Conservation (phyloP, 2,113 vertebrate genomes). For the Butorides virescens region DNA sequence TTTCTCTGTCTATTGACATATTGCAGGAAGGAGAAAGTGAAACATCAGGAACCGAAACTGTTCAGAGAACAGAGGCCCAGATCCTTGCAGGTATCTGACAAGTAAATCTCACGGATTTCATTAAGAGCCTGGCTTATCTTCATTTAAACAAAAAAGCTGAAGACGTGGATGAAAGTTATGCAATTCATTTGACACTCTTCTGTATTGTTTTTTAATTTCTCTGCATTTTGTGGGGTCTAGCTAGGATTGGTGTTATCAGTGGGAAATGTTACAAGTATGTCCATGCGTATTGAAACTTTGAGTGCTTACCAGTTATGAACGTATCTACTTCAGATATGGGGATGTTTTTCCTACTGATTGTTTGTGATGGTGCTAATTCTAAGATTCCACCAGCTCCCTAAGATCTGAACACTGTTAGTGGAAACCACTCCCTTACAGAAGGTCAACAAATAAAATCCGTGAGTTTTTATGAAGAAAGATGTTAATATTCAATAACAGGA, state of each 20-base stretch:
- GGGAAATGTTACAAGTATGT: not conserved
- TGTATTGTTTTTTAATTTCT: not conserved
- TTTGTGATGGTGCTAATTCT: not conserved
- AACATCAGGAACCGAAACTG: not conserved
- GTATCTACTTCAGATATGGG: not conserved
- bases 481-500: not conserved
- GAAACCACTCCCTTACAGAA: not conserved
- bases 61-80: not conserved
- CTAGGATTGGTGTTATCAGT: not conserved
- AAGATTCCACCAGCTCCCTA: not conserved
- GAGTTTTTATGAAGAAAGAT: not conserved
- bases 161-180: not conserved
- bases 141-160: not conserved
- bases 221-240: not conserved
- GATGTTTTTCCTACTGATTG: not conserved
- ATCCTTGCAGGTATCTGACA: not conserved
- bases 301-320: not conserved
- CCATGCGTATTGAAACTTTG: not conserved
- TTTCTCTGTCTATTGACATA: not conserved
- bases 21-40: not conserved
- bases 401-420: not conserved
- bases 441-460: not conserved
- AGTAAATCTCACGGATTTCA: not conserved
- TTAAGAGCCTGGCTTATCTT: not conserved
- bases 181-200: not conserved